Base-by-base conservation (phyloP, 2,797 vertebrate genomes). In the Pangasius krempfi region DNA sequence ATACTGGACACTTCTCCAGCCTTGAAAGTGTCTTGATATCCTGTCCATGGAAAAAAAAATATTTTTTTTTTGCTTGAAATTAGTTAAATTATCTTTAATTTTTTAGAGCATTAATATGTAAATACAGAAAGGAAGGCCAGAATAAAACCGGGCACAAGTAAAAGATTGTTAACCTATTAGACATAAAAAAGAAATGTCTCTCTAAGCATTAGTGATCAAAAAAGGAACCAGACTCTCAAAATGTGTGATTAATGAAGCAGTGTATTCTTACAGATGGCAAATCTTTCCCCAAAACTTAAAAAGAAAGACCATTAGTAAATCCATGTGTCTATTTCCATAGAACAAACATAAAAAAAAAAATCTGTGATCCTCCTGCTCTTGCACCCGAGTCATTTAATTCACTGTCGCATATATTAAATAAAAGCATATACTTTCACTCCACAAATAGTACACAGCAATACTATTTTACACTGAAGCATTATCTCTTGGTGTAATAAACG, bases 401-500 rank as follows among this genome's bases (percentile, higher is more conserved):
- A 33, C 9, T 30, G 14, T 76, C 13, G 50, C 73, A 27, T 12
- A 76, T 47, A 47, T 47, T 22, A 25, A 5, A 7, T 12, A 13
- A 47, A 78, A 16, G 44, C 14, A 52, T 78, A 44, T 30, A 9
- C 30, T 54, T 18, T 30, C n/a, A 20, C 13, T 12, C 7, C n/a
- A 30, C 8, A 54, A 40, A 81, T 14, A 56, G 8, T 12, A 56
- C 13, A 27, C 27, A 56, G 27, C 10, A 60, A 81, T 82, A 25
- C 33, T 14, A 60, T 60, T 44, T 81, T 58, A 37, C 52, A 54
- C 8, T 20, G 5, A 60, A 80, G 44, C 84, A 89, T 73, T 60
- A 88, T 84, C 76, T 82, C 62, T 73, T 58, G 50, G 50, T 79
- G 8, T 50, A 90, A 88, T 78, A 47, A 87, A 70, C 18, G 58